Evolutionary conservation across 2,797 vertebrate species (phyloP).

Genomic region (Emys orbicularis): DNA sequence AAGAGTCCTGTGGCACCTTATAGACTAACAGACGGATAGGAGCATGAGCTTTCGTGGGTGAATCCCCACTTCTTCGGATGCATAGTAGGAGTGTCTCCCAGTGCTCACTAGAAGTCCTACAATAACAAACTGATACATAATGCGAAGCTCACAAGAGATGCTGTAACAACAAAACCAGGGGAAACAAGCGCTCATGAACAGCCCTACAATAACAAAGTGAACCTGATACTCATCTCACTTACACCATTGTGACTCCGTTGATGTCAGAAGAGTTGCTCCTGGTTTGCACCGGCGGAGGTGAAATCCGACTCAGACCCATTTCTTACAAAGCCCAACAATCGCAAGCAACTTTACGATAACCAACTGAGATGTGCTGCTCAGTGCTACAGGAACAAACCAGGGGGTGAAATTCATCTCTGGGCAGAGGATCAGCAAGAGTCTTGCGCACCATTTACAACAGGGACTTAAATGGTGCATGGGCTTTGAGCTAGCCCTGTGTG

Average conservation of each 20-base stretch:
- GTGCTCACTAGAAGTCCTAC: not conserved
- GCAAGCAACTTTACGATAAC: not conserved
- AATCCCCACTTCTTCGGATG: too few species aligned
- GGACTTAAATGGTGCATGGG: too few species aligned
- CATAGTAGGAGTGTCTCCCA: not conserved
- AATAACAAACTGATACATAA: not conserved
- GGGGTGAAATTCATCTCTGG: not conserved
- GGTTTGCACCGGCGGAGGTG: not conserved
- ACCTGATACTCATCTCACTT: not conserved
- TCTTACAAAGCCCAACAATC: not conserved
- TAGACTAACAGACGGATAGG: too few species aligned
- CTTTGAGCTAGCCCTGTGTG: too few species aligned
- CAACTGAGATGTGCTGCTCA: rapidly evolving
- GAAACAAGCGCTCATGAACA: not conserved
- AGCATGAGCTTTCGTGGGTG: too few species aligned
- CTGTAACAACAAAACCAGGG: not conserved
- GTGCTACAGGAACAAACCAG: not conserved
- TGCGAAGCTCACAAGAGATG: not conserved
- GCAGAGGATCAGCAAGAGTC: too few species aligned
- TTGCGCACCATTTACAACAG: too few species aligned
- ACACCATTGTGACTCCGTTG: not conserved
- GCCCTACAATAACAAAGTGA: not conserved
- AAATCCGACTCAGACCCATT: not conserved
- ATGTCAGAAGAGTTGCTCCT: not conserved
- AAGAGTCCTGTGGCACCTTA: too few species aligned